Conservation (phyloP, 2,888 invertebrate genomes). For the Oxyteleia sp. region DNA sequence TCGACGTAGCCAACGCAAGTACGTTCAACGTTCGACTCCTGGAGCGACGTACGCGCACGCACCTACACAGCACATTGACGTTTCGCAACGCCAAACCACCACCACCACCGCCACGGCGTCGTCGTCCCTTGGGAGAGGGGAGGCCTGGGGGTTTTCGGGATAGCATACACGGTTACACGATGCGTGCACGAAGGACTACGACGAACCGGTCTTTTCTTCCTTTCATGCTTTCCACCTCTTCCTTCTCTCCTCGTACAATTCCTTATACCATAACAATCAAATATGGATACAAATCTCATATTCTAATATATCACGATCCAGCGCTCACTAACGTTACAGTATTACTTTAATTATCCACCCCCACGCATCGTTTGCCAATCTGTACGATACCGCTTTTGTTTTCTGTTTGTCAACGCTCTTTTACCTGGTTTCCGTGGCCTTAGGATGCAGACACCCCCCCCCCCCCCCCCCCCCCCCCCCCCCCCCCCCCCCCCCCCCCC, state of each 20-base stretch:
- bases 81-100: conserved; percentile 36
- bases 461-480: no score
- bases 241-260: conserved; percentile 26
- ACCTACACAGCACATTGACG: conserved; percentile 54
- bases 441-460: no score
- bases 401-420: no score
- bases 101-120: conserved; percentile 70
- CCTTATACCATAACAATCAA: no score
- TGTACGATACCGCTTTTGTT: no score
- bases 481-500: no score
- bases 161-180: conserved; percentile 74
- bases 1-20: conserved; percentile 1
- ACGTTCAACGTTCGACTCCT: conserved; percentile 1
- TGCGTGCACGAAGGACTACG: conserved; percentile 72
- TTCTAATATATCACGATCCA: no score
- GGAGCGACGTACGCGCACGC: conserved; percentile 39
- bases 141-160: conserved; percentile 64
- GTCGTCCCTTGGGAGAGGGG: conserved; percentile 68
- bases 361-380: no score
- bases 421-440: no score
- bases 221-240: conserved; percentile 67
- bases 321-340: no score
- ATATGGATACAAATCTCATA: no score
- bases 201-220: conserved; percentile 72
- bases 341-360: no score